These are phyloP conservation scores for Esox niger DNA, from an alignment of 2,113 vertebrate genomes.

Conservation along the genomic window DNA sequence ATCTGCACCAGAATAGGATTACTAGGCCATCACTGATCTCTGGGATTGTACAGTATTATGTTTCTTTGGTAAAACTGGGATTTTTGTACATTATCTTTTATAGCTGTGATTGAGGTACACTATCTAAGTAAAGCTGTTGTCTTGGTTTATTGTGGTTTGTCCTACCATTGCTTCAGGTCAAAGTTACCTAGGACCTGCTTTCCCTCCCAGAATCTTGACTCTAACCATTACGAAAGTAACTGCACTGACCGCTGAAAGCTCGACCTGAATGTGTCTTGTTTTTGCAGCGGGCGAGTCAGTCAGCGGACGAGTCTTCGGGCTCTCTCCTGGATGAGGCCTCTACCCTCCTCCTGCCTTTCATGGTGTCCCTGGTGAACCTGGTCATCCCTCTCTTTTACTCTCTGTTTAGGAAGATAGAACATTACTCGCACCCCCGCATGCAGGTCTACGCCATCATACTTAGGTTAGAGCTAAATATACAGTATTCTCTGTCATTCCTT, in stretches of 20 bases:
- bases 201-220: neutral
- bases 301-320: neutral
- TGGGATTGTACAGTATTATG: too few species aligned
- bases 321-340: constrained; percentile 66
- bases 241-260: too few species aligned
- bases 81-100: too few species aligned
- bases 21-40: too few species aligned
- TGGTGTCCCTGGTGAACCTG: constrained; percentile 83
- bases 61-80: too few species aligned
- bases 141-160: too few species aligned
- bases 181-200: too few species aligned
- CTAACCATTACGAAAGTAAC: neutral
- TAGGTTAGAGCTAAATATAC: constrained; percentile 73
- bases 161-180: too few species aligned
- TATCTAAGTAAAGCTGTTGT: too few species aligned
- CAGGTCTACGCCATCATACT: constrained; percentile 79
- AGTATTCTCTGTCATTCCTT: too few species aligned
- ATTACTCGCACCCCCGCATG: constrained; percentile 75
- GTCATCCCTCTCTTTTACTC: constrained; percentile 83
- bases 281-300: neutral
- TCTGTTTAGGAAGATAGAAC: constrained; percentile 81
- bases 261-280: constrained; percentile 17
- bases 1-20: too few species aligned
- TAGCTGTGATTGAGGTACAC: too few species aligned
- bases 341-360: constrained; percentile 81